A percentile compares a stretch with the other conserved stretches of the same genome.
phyloP scores from a whole-genome alignment of 2,113 vertebrate genomes.

The Glaucidium brasilianum region DNA sequence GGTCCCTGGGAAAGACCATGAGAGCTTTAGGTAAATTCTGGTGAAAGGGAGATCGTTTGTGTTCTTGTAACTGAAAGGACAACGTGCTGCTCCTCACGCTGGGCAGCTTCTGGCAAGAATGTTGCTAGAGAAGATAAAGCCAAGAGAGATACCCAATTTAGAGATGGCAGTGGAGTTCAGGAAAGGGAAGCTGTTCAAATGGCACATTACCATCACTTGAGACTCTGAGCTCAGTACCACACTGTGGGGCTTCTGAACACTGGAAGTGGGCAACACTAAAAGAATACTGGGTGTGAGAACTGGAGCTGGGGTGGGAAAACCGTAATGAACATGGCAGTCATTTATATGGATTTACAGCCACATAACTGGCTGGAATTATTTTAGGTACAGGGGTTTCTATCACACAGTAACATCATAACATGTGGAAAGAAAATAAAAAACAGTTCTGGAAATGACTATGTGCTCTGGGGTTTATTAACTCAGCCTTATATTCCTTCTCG shows the following conservation, averaged over 20 bases:
- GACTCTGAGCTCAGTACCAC: not conserved
- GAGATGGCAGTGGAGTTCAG: not conserved
- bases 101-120: not conserved
- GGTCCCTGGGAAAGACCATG: not conserved
- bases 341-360: not conserved
- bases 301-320: not conserved
- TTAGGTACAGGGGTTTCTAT: not conserved
- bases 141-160: not conserved
- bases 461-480: not conserved
- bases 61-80: rapidly evolving
- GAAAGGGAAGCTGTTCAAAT: not conserved
- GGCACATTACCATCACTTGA: not conserved
- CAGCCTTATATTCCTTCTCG: not conserved
- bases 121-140: not conserved
- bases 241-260: not conserved
- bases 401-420: not conserved
- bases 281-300: rapidly evolving
- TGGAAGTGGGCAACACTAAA: not conserved
- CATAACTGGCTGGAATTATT: not conserved
- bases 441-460: not conserved
- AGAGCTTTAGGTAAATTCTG: not conserved
- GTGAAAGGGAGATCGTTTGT: not conserved
- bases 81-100: rapidly evolving
- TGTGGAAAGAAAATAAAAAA: not conserved
- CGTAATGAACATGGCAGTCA: rapidly evolving